Conservation (phyloP, 2,113 vertebrate species). For the Enhydra lutris region DNA sequence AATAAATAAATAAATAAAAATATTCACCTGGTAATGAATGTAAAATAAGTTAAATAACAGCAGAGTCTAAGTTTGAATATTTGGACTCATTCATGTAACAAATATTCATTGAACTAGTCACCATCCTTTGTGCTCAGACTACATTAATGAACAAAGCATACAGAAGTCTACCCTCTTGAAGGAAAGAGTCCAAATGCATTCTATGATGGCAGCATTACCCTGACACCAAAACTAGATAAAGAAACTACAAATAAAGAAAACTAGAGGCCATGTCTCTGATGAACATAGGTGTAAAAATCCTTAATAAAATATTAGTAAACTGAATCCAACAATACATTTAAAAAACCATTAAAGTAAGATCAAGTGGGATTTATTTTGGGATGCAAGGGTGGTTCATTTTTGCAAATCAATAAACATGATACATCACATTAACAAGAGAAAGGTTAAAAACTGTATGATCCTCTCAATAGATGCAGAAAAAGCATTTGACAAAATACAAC, state of each 20-base stretch:
- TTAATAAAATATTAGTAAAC: not conserved
- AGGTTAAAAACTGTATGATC: not conserved
- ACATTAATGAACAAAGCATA: not conserved
- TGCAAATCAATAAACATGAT: not conserved
- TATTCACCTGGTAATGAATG: not conserved
- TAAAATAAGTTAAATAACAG: not conserved
- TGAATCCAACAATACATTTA: not conserved
- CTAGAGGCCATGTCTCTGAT: not conserved
- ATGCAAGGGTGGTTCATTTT: not conserved
- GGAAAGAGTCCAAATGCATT: not conserved
- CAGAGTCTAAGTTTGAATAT: not conserved
- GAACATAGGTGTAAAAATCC: not conserved
- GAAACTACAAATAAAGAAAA: not conserved
- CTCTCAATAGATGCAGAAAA: not conserved
- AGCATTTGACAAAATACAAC: not conserved
- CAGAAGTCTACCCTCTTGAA: not conserved
- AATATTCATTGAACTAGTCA: not conserved
- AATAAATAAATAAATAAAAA: not conserved
- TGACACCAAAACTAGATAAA: not conserved
- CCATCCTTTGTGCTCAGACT: not conserved
- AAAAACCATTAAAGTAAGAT: not conserved
- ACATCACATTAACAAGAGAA: not conserved
- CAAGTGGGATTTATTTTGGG: not conserved
- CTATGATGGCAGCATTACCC: not conserved
- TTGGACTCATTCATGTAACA: not conserved